Evolutionary conservation across 2,113 vertebrate species (phyloP).

Genomic region (Merops nubicus): DNA sequence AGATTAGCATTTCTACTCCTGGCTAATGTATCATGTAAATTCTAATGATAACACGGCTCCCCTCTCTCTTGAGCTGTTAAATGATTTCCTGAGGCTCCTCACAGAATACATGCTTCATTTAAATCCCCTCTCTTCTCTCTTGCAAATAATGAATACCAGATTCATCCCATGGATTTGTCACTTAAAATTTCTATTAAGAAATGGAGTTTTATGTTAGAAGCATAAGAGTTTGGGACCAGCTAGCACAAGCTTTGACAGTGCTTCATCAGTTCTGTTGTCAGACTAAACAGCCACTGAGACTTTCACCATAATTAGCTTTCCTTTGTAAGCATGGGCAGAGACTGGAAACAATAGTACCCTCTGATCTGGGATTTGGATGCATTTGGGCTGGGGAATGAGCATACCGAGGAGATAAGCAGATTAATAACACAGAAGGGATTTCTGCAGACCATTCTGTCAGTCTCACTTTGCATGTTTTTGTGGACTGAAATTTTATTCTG

Average conservation of each 20-base stretch:
- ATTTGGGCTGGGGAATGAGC: conserved; percentile 15
- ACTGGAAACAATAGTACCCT: not conserved
- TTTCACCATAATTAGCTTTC: not conserved
- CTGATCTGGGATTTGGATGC: conserved; percentile 38
- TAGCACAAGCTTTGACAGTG: not conserved
- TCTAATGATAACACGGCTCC: conserved; percentile 69
- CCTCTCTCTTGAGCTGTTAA: conserved; percentile 54
- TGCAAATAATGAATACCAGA: conserved; percentile 69
- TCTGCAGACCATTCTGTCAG: not conserved
- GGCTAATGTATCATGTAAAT: conserved; percentile 77
- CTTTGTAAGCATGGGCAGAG: not conserved
- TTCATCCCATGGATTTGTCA: conserved; percentile 66
- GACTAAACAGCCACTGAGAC: not conserved
- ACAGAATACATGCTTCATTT: conserved; percentile 65
- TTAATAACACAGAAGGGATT: conserved; percentile 8
- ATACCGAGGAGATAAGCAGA: not conserved
- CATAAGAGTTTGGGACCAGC: not conserved
- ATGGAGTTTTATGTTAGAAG: not conserved
- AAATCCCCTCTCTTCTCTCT: conserved; percentile 61
- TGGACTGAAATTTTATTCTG: not conserved
- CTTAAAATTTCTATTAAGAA: conserved; percentile 75
- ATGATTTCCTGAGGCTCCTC: conserved; percentile 72
- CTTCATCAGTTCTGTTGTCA: not conserved
- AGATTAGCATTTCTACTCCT: conserved; percentile 73
- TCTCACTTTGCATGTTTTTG: not conserved